These are phyloP conservation scores for Chymomyza procnemis DNA, from an alignment of 2,888 invertebrate genomes.

Conservation along the genomic window DNA sequence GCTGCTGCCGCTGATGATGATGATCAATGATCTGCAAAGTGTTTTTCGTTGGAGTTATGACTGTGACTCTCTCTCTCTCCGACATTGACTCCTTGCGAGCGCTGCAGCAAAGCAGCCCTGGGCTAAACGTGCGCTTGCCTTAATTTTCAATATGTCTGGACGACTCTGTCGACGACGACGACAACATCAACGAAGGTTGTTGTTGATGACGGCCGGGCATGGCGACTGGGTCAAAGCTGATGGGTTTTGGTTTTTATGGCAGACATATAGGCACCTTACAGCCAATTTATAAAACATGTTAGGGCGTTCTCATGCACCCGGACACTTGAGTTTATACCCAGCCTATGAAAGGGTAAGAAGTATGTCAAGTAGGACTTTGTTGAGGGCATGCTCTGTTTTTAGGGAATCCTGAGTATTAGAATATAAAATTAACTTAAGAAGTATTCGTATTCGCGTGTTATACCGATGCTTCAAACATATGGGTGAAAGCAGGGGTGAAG, in stretches of 20 bases:
- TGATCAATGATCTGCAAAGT: slow-evolving; percentile 75
- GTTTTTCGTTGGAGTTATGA: slow-evolving; percentile 59
- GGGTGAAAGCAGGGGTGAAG: too few species aligned
- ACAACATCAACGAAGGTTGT: slow-evolving; percentile 17
- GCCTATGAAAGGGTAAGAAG: too few species aligned
- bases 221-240: slow-evolving; percentile 63
- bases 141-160: slow-evolving; percentile 70
- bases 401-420: too few species aligned
- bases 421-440: too few species aligned
- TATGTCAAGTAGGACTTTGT: too few species aligned
- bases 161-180: not conserved
- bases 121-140: slow-evolving; percentile 69
- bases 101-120: slow-evolving; percentile 25
- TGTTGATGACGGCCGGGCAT: slow-evolving; percentile 24
- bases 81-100: slow-evolving; percentile 10
- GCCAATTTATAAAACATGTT: slow-evolving; percentile 56
- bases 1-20: slow-evolving; percentile 51
- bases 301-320: slow-evolving; percentile 22
- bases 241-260: slow-evolving; percentile 70
- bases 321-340: slow-evolving; percentile 6
- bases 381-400: too few species aligned
- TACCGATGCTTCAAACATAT: too few species aligned
- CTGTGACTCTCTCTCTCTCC: slow-evolving; percentile 33
- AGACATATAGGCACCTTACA: slow-evolving; percentile 71
- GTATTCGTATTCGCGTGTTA: too few species aligned